Base-by-base conservation (phyloP, 2,113 vertebrate species). In the Pelecanus crispus region DNA sequence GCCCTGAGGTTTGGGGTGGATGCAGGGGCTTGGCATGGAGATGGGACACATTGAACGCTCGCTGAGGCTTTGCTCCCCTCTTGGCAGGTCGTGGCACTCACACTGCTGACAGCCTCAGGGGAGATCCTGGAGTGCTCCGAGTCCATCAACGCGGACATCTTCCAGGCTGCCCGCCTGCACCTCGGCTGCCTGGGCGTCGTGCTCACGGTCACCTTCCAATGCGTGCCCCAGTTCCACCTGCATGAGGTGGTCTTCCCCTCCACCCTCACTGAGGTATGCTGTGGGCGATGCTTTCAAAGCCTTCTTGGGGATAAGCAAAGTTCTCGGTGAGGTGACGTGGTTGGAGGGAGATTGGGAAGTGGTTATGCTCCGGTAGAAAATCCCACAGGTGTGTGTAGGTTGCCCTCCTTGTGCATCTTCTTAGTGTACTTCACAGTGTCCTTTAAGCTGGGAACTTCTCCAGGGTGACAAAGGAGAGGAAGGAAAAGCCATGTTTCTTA, bases 181-280 rank as follows among this genome's bases (percentile, higher is more conserved):
- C 96, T 98, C 2, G 98, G 98, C 70, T 97, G 96, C 59, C 88
- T 98, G 21, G 97, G 98, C 0, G n/a, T 98, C 29, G 29, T 98
- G 71, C 97, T 98, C 45, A 97, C 96, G 0, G 3, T 98, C 84
- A 98, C 98, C 32, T 95, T 98, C 90, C 98, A 98, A 95, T 98
- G 98, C 0, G 97, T 97, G 53, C 77, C 97, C 1, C 97, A 97
- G 88, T 98, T 98, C 95, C 72, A 90, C 84, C 82, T 98, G 58
- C 97, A 97, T 3, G 97, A 98, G 95, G 96, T 91, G 6, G 73
- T 94, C 62, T 98, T 98, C 77, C 97, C 98, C 13, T 98, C 98
- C 9, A 97, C 98, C 25, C 96, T 98, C 90, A 96, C 93, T 1
- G 97, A 98, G 98, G 98, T 98, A 97, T 1, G 31, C 3, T 1